These are phyloP conservation scores for Tetraneura akinire DNA, from an alignment of 1,140 invertebrate species.

Conservation along the genomic window DNA sequence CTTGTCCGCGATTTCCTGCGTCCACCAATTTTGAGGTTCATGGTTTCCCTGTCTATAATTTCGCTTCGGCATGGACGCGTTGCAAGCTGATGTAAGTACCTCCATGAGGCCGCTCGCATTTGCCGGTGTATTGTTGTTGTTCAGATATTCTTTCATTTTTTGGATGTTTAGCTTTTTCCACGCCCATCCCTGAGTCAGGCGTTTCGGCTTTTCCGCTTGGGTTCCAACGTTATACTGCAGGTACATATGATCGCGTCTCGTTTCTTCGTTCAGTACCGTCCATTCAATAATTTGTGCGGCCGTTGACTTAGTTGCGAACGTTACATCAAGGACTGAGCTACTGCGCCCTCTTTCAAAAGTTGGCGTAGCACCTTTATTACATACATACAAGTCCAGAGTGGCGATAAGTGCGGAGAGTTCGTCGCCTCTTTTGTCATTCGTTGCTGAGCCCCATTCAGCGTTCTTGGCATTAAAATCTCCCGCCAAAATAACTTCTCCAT, in stretches of 20 bases:
- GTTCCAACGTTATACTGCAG: background rate
- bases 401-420: background rate
- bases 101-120: background rate
- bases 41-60: too few relatives aligned
- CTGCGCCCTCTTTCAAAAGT: constrained; percentile 25
- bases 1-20: background rate
- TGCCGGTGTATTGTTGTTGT: background rate
- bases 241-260: background rate
- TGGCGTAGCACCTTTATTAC: background rate
- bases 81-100: background rate
- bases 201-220: background rate
- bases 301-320: background rate
- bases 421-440: background rate
- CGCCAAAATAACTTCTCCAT: background rate
- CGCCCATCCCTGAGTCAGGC: background rate
- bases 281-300: background rate
- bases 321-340: background rate
- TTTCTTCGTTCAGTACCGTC: background rate
- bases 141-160: background rate
- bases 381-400: background rate
- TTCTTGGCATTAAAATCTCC: constrained; percentile 41
- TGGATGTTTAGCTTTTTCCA: background rate
- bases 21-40: background rate
- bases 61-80: background rate
- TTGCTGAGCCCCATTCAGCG: background rate